phyloP scores from a whole-genome alignment of 2,888 invertebrate genomes.

The Phyto melanocephala region DNA sequence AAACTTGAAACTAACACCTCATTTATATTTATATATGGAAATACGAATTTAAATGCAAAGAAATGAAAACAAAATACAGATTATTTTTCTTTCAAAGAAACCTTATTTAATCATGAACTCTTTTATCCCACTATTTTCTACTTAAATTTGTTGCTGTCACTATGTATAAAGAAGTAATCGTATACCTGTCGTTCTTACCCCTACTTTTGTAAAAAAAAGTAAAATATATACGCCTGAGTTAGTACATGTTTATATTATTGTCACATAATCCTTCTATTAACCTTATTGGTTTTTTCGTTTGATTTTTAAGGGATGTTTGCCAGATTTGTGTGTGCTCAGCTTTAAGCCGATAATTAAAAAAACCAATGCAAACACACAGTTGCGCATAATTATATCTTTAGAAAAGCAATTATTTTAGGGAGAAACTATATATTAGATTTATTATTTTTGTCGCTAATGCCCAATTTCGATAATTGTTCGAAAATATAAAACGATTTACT shows the following conservation, averaged over 20 bases:
- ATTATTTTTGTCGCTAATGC: neutral
- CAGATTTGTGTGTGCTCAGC: neutral
- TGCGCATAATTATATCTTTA: neutral
- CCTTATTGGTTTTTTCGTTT: conserved; percentile 17
- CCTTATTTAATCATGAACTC: conserved; percentile 44
- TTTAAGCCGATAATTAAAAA: conserved; percentile 39
- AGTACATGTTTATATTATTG: conserved; percentile 27
- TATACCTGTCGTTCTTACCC: conserved; percentile 21
- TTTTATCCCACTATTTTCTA: neutral
- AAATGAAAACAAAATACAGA: neutral
- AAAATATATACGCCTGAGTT: neutral
- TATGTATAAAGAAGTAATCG: conserved; percentile 17
- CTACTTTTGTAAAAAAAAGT: neutral
- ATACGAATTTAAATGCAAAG: conserved; percentile 8
- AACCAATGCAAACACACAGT: neutral
- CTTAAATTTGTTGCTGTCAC: neutral
- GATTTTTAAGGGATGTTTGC: conserved; percentile 45
- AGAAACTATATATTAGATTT: conserved; percentile 24
- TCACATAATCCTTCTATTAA: conserved; percentile 57
- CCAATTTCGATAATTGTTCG: no score
- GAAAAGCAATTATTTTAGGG: conserved; percentile 28
- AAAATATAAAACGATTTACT: neutral
- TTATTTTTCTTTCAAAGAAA: conserved; percentile 28
- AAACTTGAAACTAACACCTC: conserved; percentile 24
- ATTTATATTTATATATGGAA: neutral